phyloP scores from a whole-genome alignment of 2,888 invertebrate species.

The Athalia cordata region DNA sequence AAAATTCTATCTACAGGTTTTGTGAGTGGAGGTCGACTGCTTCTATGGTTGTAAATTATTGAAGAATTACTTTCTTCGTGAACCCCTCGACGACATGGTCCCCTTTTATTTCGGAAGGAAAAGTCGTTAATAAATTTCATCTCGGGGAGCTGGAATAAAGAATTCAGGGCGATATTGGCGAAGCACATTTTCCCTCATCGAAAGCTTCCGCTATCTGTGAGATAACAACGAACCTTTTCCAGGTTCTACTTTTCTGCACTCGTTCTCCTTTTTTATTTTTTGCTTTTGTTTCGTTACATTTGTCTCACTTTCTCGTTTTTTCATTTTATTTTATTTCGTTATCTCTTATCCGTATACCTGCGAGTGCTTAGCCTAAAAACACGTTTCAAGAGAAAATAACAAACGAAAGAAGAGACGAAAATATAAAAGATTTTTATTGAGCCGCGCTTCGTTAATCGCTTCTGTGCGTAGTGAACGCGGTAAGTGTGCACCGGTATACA shows the following conservation, averaged over 20 bases:
- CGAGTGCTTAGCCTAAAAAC: neutral
- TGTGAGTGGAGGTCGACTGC: constrained; percentile 5
- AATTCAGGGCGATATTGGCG: constrained; percentile 38
- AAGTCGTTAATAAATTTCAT: constrained; percentile 43
- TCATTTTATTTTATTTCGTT: too few relatives aligned
- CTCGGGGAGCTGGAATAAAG: constrained; percentile 26
- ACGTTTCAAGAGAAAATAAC: constrained; percentile 25
- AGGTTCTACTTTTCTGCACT: neutral
- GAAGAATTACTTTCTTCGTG: constrained; percentile 24
- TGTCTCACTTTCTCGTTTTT: neutral
- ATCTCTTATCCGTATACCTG: too few relatives aligned
- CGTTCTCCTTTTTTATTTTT: neutral
- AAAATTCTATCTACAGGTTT: constrained; percentile 4
- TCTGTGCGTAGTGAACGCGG: neutral
- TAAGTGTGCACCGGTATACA: neutral
- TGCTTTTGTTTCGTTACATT: neutral
- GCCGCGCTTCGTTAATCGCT: constrained; percentile 32
- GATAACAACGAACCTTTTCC: constrained; percentile 35
- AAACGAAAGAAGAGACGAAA: constrained; percentile 25
- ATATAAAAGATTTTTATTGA: constrained; percentile 30
- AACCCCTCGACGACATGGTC: constrained; percentile 10
- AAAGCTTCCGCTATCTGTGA: constrained; percentile 32
- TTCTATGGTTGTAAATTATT: constrained; percentile 36
- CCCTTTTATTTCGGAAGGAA: constrained; percentile 33
- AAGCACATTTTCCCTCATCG: constrained; percentile 35